A percentile compares a stretch with the other conserved stretches of the same genome.
Evolutionary conservation across 2,113 vertebrate species (phyloP).

Genomic region (Microcebus griseorufus): DNA sequence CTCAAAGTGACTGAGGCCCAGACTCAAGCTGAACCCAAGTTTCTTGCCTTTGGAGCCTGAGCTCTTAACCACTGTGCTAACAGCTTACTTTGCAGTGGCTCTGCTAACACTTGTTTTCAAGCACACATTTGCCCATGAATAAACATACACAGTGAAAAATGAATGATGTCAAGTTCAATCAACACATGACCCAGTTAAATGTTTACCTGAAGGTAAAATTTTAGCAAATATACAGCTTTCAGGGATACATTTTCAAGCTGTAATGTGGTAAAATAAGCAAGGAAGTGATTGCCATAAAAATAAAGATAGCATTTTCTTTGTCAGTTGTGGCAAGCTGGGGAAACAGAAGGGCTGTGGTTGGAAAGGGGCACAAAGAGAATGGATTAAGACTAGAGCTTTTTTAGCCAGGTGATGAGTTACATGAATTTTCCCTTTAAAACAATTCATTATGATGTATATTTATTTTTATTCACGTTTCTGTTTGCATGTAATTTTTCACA

Average conservation of each 20-base stretch:
- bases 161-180: background rate
- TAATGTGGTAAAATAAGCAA: background rate
- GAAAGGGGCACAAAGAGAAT: background rate
- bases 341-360: background rate
- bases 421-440: background rate
- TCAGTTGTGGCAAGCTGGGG: background rate
- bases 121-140: fast-evolving
- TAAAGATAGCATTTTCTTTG: background rate
- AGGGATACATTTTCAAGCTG: background rate
- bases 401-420: background rate
- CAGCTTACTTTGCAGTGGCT: background rate
- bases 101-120: background rate
- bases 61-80: background rate
- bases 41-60: background rate
- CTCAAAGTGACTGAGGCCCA: background rate
- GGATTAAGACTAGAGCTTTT: background rate
- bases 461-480: background rate
- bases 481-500: background rate
- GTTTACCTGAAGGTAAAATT: background rate
- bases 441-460: background rate
- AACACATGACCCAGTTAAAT: background rate
- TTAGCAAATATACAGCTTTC: background rate
- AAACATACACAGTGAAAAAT: background rate
- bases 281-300: background rate
- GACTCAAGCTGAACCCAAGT: background rate